Percentiles rank a stretch among this genome's conserved stretches.
These are phyloP conservation scores for Rynchops niger DNA, from an alignment of 2,113 vertebrate genomes.

Conservation along the genomic window DNA sequence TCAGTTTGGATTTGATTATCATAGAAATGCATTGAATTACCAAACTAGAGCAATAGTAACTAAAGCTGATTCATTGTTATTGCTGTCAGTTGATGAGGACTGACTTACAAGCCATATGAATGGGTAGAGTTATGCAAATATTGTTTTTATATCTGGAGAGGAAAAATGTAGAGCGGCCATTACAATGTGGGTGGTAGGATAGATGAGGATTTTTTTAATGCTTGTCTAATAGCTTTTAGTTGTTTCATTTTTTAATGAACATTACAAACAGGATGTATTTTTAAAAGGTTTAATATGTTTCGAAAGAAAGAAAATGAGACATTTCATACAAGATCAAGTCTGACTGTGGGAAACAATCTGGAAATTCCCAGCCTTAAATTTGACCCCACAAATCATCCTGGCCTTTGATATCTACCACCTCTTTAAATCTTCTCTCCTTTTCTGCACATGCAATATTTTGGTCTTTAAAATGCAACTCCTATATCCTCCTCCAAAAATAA, in stretches of 20 bases:
- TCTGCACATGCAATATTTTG: not conserved
- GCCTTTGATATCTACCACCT: not conserved
- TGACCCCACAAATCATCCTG: not conserved
- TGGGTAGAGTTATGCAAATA: constrained; percentile 65
- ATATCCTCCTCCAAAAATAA: not conserved
- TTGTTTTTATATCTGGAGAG: constrained; percentile 57
- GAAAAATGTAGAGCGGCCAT: constrained; percentile 48
- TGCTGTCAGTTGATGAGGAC: constrained; percentile 69
- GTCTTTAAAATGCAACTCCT: not conserved
- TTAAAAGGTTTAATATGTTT: not conserved
- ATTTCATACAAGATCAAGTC: constrained; percentile 24
- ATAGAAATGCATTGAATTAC: constrained; percentile 73
- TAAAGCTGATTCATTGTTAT: constrained; percentile 76
- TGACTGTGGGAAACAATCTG: not conserved
- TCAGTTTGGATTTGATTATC: constrained; percentile 76
- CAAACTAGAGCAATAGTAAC: constrained; percentile 67
- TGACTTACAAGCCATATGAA: constrained; percentile 63
- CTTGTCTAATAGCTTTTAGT: constrained; percentile 21
- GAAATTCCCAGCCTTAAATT: not conserved
- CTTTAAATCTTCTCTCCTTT: not conserved
- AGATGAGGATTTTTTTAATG: not conserved
- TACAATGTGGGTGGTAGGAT: constrained; percentile 45
- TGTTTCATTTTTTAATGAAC: constrained; percentile 4
- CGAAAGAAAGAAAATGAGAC: not conserved
- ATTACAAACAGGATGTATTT: not conserved